Percentiles rank a stretch among this genome's conserved stretches.
Conservation (phyloP, 2,888 invertebrate genomes). For the Amitus sp. region DNA sequence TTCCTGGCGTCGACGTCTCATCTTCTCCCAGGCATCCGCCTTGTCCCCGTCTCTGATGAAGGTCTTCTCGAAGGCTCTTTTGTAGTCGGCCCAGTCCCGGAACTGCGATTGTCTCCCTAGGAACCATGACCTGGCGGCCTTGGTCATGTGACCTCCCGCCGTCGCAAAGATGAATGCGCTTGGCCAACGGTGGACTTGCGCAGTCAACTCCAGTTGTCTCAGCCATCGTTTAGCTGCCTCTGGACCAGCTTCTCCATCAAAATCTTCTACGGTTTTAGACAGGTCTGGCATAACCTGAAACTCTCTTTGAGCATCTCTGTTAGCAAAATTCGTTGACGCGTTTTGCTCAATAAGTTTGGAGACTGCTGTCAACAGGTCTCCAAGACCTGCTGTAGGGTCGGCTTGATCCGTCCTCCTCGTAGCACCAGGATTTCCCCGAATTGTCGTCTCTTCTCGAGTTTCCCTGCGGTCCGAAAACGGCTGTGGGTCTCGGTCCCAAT, state of each 20-base stretch:
- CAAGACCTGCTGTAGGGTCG: too few relatives aligned
- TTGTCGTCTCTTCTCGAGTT: too few relatives aligned
- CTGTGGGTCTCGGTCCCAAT: too few relatives aligned
- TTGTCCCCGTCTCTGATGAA: conserved; percentile 5
- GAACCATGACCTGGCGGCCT: conserved; percentile 3
- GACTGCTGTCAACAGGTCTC: too few relatives aligned
- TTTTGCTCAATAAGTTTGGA: conserved; percentile 10
- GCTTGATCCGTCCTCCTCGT: too few relatives aligned
- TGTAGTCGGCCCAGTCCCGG: neutral
- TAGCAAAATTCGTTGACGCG: neutral
- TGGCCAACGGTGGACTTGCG: conserved; percentile 11
- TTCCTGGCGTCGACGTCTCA: neutral
- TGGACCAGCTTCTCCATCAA: conserved; percentile 17
- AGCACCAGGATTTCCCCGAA: too few relatives aligned
- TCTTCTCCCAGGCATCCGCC: conserved; percentile 3
- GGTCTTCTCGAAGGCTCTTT: neutral
- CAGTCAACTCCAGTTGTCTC: conserved; percentile 19
- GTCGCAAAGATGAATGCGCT: neutral
- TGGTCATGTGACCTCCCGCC: neutral
- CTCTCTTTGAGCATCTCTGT: neutral
- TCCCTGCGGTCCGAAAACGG: too few relatives aligned
- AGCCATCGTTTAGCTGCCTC: conserved; percentile 26
- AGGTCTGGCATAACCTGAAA: conserved; percentile 20
- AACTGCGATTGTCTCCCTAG: neutral
- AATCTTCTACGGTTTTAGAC: conserved; percentile 23